phyloP scores from a whole-genome alignment of 2,888 invertebrate genomes.

The Pristionchus maxplancki region DNA sequence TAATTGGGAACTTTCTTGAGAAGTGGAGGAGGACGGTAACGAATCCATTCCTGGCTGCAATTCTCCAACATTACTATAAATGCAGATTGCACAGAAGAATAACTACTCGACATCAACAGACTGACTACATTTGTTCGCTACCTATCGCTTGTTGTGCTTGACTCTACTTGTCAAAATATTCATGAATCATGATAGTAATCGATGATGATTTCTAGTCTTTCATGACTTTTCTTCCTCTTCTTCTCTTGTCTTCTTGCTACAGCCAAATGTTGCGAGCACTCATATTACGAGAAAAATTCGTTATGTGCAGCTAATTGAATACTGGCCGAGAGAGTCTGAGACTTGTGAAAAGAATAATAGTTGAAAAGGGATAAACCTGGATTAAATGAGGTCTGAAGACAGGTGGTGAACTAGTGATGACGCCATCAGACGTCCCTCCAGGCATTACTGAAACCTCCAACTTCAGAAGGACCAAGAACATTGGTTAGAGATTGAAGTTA shows the following conservation, averaged over 20 bases:
- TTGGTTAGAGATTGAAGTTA: background rate
- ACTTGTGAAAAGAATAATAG: background rate
- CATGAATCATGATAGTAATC: slow-evolving; percentile 6
- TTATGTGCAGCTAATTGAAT: slow-evolving; percentile 10
- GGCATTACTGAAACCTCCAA: slow-evolving; percentile 28
- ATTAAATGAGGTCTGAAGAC: slow-evolving; percentile 45
- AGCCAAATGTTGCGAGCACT: slow-evolving; percentile 37
- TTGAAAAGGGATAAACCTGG: slow-evolving; percentile 1
- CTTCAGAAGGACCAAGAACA: background rate
- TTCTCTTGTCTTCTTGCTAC: background rate
- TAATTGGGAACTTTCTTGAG: background rate
- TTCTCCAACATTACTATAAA: background rate
- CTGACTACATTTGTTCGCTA: slow-evolving; percentile 6
- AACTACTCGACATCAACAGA: background rate
- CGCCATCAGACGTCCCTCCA: slow-evolving; percentile 37
- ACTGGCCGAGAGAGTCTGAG: background rate
- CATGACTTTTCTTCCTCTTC: background rate
- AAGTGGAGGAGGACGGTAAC: background rate
- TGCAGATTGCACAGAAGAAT: background rate
- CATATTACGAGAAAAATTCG: slow-evolving; percentile 26
- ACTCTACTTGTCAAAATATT: slow-evolving; percentile 11
- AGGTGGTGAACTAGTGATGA: slow-evolving; percentile 41
- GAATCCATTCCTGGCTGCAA: slow-evolving; percentile 13
- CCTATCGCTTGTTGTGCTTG: background rate
- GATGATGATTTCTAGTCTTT: background rate